A percentile compares a stretch with the other conserved stretches of the same genome.
phyloP scores from a whole-genome alignment of 2,113 vertebrate species.

The Cygnus buccinator region DNA sequence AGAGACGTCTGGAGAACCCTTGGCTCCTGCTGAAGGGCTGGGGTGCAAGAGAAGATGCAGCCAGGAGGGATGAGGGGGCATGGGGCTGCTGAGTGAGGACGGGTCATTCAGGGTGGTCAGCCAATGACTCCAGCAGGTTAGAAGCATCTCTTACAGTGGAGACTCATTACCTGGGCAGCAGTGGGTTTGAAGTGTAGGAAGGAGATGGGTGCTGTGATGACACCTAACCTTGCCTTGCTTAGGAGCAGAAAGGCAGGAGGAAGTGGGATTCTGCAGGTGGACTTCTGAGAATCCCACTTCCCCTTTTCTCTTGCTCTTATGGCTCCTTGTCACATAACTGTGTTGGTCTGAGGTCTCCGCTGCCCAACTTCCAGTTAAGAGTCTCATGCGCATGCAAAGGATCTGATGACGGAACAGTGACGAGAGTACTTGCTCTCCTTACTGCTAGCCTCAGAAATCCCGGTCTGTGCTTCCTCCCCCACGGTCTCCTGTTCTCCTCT shows the following conservation, averaged over 20 bases:
- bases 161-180: background rate
- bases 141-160: background rate
- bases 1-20: background rate
- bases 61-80: background rate
- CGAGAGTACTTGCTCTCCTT: background rate
- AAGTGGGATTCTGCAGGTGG: background rate
- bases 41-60: background rate
- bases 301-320: background rate
- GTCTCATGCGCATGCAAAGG: background rate
- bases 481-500: background rate
- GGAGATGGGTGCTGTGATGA: background rate
- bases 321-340: background rate
- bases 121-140: background rate
- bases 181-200: background rate
- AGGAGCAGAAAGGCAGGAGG: background rate
- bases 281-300: background rate
- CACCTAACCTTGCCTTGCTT: background rate
- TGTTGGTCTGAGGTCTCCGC: background rate
- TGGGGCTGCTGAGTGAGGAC: background rate
- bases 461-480: background rate
- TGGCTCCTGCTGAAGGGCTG: background rate
- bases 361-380: background rate
- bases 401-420: background rate
- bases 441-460: background rate
- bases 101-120: background rate